Base-by-base conservation (phyloP, 2,888 invertebrate species). In the Noctua comes region DNA sequence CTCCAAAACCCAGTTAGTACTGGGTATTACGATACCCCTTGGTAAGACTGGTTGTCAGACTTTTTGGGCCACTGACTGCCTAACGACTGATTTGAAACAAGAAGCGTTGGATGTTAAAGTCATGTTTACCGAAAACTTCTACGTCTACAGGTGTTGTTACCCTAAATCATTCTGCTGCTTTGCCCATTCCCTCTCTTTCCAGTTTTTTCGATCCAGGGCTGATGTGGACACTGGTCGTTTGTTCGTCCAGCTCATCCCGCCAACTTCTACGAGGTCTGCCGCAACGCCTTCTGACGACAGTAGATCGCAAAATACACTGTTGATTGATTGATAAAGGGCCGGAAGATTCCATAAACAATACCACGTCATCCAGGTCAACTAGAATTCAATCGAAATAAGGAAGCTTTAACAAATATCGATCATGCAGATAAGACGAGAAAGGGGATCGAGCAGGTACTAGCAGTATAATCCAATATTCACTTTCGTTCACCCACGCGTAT, bases 401-500 rank as follows among this genome's bases (percentile, higher is more conserved):
- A 85, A 87, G 70, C 54, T 27, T 24, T 69, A 51, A 87, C 84
- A 87, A 89, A 90, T 85, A 89, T 86, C 83, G 88, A 89, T 88
- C 84, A 75, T 68, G 57, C 65, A 82, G 88, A 88, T 91, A 89
- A 85, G 43, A 66, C 66, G 18, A 66, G 87, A 85, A 88, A 90
- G 86, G 85, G 24, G 79, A 79, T 81, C n/a, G 62, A 78, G 64
- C 68, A 81, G 68, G 77, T 87, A 83, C 84, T 43, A 66, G 71
- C 88, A 87, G 86, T 89, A 90, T 91, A 92, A 91, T 92, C 92
- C 90, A 92, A 92, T 92, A 92, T 94, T 93, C 92, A 90, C 94
- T 94, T 94, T 95, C 94, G 88, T 87, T 91, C 93, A 90, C 95
- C 95, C 92, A 95, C 95, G 92, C 91, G 76, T 88, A 92, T 93